Evolutionary conservation across 2,113 vertebrate genomes (phyloP), one percentile per base, ranked within the genome.

Genomic region (Pholis gunnellus): DNA sequence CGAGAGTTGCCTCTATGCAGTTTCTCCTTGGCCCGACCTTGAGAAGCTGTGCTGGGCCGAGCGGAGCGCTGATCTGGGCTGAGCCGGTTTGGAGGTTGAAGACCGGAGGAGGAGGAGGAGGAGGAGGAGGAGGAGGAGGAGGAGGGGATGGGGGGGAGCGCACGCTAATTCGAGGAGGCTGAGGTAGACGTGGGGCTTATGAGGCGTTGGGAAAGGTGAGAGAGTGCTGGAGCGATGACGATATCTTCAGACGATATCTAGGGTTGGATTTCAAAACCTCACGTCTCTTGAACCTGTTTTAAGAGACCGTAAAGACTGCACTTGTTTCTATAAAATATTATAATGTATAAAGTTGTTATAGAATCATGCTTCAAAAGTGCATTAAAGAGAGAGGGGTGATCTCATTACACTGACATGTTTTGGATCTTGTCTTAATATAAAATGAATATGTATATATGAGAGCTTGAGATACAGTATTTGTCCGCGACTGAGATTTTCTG

Each of bases 1-100:
- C 76, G 72, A 17, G 82, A 79, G 84, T 75, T 44, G 54, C 71
- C 70, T 83, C 83, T 83, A 73, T 78, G 77, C 85, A 79, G 59
- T 72, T 88, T 93, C 76, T 91, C 89, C 92, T 93, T 92, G 85
- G 83, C 78, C 86, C 85, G 81, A 94, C 93, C 94, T 95, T 94
- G 92, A 81, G 87, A 90, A 90, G 90, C 89, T 90, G 88, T 91
- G 90, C 85, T 44, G 90, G 83, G 89, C 48, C 40, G 75, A 87
- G 71, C 85, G 36, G 42, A 75, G 73, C 81, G 1, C 76, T 75
- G 87, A 88, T 85, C 73, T 76, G 67, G 78, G 80, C 46, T 84
- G 60, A 84, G 66, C 48, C 6, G 66, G 80, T 87, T 73, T 77
- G 78, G 71, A 85, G 68, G 79, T 57, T 80, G 65, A 52, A 71